Evolutionary conservation across 2,888 invertebrate genomes (phyloP).

Genomic region (Mimachlamys varia): DNA sequence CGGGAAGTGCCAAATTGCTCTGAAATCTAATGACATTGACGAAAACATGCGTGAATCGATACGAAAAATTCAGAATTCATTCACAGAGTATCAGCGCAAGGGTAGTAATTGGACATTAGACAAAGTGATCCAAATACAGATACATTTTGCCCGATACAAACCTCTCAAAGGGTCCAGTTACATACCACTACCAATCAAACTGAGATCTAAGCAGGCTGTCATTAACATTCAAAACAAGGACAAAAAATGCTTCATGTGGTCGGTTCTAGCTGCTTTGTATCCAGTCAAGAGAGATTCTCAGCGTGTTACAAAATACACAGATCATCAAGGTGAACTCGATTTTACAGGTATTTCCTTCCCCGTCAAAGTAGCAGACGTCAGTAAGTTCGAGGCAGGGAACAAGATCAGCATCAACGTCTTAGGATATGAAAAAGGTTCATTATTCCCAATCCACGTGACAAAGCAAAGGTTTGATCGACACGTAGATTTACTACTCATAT

Average conservation of each 20-base stretch:
- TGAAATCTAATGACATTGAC: constrained; percentile 40
- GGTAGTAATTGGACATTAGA: constrained; percentile 48
- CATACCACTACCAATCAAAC: constrained; percentile 52
- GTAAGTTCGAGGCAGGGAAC: constrained; percentile 54
- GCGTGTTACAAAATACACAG: constrained; percentile 41
- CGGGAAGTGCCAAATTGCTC: constrained; percentile 32
- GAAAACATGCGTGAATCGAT: constrained; percentile 38
- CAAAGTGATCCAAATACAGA: constrained; percentile 40
- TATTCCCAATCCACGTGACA: constrained; percentile 52
- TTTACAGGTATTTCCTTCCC: constrained; percentile 50
- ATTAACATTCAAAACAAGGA: constrained; percentile 62
- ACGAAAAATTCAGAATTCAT: constrained; percentile 41
- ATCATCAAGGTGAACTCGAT: constrained; percentile 41
- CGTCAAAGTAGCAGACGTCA: constrained; percentile 45
- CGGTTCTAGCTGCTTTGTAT: constrained; percentile 56
- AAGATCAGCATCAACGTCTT: constrained; percentile 51
- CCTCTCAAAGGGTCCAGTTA: constrained; percentile 57
- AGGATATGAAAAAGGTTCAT: constrained; percentile 45
- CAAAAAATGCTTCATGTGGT: constrained; percentile 59
- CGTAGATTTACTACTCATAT: constrained; percentile 48
- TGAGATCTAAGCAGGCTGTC: constrained; percentile 55
- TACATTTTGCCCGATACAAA: constrained; percentile 52
- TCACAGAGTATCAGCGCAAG: constrained; percentile 42
- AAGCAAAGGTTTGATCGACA: constrained; percentile 40
- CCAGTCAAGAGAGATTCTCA: constrained; percentile 45